These are phyloP conservation scores for Mylabris sibirica DNA, from an alignment of 2,888 invertebrate species.

Conservation along the genomic window DNA sequence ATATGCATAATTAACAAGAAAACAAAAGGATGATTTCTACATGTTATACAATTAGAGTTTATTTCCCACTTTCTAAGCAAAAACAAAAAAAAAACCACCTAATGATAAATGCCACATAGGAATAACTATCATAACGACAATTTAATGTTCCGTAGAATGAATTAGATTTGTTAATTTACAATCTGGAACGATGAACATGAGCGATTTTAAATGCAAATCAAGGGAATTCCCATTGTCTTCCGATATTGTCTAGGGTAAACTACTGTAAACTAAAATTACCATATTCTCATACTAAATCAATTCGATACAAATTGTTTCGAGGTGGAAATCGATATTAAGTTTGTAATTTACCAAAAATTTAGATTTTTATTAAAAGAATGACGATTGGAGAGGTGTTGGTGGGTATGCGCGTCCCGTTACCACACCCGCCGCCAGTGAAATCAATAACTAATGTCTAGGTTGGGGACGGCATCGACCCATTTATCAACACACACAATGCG, in stretches of 20 bases:
- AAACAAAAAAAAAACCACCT: background rate
- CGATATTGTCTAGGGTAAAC: background rate
- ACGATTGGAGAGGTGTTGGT: background rate
- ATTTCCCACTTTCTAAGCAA: conserved; percentile 8
- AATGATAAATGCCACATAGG: background rate
- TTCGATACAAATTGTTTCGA: background rate
- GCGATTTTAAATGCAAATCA: conserved; percentile 29
- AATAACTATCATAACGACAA: background rate
- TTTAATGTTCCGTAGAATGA: conserved; percentile 1
- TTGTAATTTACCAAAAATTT: background rate
- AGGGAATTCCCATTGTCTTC: conserved; percentile 3
- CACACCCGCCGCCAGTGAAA: conserved; percentile 41
- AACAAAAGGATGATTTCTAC: background rate
- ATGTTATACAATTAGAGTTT: background rate
- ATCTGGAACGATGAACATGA: conserved; percentile 25
- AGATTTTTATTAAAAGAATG: background rate
- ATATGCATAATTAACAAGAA: background rate
- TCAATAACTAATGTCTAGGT: conserved; percentile 48
- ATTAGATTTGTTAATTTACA: conserved; percentile 23
- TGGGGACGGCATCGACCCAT: conserved; percentile 41
- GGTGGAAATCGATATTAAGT: background rate
- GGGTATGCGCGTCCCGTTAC: conserved; percentile 27
- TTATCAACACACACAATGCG: conserved; percentile 32
- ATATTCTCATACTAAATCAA: background rate
- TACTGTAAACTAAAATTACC: background rate